Conservation (phyloP, 2,113 vertebrate genomes). For the Gyps fulvus region DNA sequence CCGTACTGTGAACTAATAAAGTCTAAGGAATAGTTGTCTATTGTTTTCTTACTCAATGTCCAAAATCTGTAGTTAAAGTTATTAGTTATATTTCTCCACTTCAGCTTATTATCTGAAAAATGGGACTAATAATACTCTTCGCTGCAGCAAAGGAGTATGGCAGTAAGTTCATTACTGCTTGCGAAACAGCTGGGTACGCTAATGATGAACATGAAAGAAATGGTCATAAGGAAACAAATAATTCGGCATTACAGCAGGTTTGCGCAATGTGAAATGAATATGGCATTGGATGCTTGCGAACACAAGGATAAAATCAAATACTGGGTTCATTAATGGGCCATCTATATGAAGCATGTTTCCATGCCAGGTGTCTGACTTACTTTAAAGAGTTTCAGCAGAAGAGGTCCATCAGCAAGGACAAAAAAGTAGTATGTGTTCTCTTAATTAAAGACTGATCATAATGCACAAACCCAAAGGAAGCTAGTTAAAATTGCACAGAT, state of each 20-base stretch:
- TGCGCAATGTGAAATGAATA: neutral
- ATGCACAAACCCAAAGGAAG: neutral
- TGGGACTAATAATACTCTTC: neutral
- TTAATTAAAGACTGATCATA: neutral
- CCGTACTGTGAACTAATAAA: neutral
- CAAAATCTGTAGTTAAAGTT: neutral
- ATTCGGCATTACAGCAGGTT: neutral
- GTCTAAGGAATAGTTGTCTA: neutral
- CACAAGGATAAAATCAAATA: neutral
- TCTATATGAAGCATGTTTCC: neutral
- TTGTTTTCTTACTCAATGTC: neutral
- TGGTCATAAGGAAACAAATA: conserved; percentile 3
- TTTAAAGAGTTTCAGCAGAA: neutral
- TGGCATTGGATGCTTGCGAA: neutral
- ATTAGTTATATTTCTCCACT: neutral
- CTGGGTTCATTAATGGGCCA: neutral
- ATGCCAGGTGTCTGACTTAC: neutral
- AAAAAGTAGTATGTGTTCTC: neutral
- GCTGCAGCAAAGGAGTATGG: neutral
- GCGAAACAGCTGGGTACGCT: neutral
- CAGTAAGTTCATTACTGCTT: conserved; percentile 11
- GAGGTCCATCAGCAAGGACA: neutral
- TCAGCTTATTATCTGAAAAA: neutral
- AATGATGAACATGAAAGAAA: neutral
- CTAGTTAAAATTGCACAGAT: neutral